These are phyloP conservation scores for Phortica magna DNA, from an alignment of 2,888 invertebrate species.

Conservation along the genomic window DNA sequence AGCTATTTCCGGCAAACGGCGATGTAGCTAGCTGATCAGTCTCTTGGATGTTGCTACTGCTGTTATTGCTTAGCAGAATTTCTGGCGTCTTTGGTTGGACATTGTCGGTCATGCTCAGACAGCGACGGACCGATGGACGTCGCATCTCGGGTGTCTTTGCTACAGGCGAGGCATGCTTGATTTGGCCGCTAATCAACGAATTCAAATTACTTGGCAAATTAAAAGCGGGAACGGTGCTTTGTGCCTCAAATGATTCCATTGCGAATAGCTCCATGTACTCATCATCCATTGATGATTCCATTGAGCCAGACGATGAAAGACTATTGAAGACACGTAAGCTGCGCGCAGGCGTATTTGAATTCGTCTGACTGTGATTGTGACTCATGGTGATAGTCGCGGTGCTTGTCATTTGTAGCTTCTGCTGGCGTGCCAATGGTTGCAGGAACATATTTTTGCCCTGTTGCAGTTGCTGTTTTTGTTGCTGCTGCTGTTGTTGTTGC, in stretches of 20 bases:
- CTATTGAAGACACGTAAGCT: slow-evolving; percentile 78
- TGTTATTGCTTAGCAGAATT: slow-evolving; percentile 48
- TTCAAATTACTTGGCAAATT: slow-evolving; percentile 81
- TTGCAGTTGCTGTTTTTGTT: slow-evolving; percentile 27
- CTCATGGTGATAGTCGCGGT: slow-evolving; percentile 4
- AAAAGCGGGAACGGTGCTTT: slow-evolving; percentile 49
- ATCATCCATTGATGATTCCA: slow-evolving; percentile 83
- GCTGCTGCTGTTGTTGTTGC: slow-evolving; percentile 56
- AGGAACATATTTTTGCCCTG: slow-evolving; percentile 41
- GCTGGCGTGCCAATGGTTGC: slow-evolving; percentile 47
- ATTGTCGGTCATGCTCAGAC: slow-evolving; percentile 79
- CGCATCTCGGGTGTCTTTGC: slow-evolving; percentile 77
- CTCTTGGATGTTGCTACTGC: slow-evolving; percentile 52
- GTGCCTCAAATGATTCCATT: slow-evolving; percentile 79
- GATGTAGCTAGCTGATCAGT: slow-evolving; percentile 51
- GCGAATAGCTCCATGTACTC: slow-evolving; percentile 82
- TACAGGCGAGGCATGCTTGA: slow-evolving; percentile 70
- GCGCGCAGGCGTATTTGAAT: slow-evolving; percentile 65
- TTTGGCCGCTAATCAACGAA: slow-evolving; percentile 81
- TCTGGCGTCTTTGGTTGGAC: slow-evolving; percentile 74
- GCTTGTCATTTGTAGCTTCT: slow-evolving; percentile 45
- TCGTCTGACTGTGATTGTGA: slow-evolving; percentile 35
- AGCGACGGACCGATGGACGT: slow-evolving; percentile 79
- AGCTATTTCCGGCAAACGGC: not conserved
- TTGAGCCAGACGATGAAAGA: slow-evolving; percentile 79